Base-by-base conservation (phyloP, 2,113 vertebrate genomes). In the Poicephalus meyeri region DNA sequence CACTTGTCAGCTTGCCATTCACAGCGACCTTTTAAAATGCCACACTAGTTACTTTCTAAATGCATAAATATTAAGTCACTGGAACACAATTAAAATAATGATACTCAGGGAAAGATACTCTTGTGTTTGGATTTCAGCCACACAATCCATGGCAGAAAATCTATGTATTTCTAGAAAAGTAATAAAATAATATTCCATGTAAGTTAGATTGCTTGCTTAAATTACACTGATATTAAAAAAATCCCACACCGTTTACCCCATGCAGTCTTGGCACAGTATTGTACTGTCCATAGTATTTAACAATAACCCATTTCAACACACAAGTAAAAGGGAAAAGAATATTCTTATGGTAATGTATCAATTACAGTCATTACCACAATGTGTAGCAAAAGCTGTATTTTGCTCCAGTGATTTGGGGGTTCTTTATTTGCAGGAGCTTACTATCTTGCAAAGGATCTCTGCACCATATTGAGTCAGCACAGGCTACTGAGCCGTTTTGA, bases 1-100 rank as follows among this genome's bases (percentile, higher is more conserved):
- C 85, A 88, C 89, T 96, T 97, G 91, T 91, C 95, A 94, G 70
- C 63, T 91, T 96, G 87, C 85, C 71, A 74, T 94, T 95, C 89
- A 91, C 33, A 73, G 44, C 66, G 93, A 64, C 58, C 70, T 93
- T 93, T 94, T 86, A 90, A 95, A 96, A 96, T 95, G 91, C 89
- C 80, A 91, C 58, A 44, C 68, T 83, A 86, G 80, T 94, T 94
- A 46, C 74, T 93, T 94, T 83, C 90, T 91, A 91, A 91, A 71
- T 82, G 61, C 42, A 35, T 89, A 96, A 97, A 95, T 93, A 90
- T 82, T 95, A 96, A 94, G 65, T 95, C 84, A 82, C 42, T 88
- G 87, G 79, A 88, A 92, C 78, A 88, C 85, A 95, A 86, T 72
- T 93, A 74, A 93, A 90, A 81, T 33, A 58, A 10, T 55, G 19